Conservation (phyloP, 2,888 invertebrate species). For the Limnephilus auricula region DNA sequence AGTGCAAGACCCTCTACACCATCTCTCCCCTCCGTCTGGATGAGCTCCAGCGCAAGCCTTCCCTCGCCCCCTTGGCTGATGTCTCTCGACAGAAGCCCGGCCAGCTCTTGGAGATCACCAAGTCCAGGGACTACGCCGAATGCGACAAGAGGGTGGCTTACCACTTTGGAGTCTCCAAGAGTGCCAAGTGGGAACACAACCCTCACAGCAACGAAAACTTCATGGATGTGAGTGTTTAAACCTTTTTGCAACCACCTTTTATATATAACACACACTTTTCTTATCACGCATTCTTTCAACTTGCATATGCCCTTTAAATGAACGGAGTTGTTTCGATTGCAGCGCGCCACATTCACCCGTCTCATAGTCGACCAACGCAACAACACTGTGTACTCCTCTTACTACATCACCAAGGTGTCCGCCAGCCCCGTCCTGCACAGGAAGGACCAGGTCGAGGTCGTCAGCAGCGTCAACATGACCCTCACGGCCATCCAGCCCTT, state of each 20-base stretch:
- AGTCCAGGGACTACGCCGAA: slow-evolving; percentile 81
- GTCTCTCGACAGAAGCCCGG: slow-evolving; percentile 70
- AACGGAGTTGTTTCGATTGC: slow-evolving; percentile 64
- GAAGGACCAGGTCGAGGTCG: slow-evolving; percentile 80
- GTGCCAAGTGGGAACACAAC: slow-evolving; percentile 77
- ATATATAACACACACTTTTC: too few species aligned
- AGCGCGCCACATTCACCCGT: slow-evolving; percentile 78
- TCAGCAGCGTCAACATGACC: slow-evolving; percentile 79
- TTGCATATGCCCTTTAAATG: background rate
- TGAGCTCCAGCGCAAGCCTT: slow-evolving; percentile 77
- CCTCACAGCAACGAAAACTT: slow-evolving; percentile 76
- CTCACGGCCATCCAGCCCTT: slow-evolving; percentile 68
- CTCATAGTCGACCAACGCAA: slow-evolving; percentile 78
- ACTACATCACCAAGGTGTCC: slow-evolving; percentile 80
- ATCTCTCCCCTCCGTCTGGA: slow-evolving; percentile 79
- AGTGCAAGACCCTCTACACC: slow-evolving; percentile 81
- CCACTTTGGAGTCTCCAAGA: slow-evolving; percentile 80
- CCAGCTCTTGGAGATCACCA: slow-evolving; percentile 81
- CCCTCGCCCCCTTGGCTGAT: slow-evolving; percentile 74
- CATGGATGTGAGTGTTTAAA: slow-evolving; percentile 71
- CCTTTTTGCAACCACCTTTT: background rate
- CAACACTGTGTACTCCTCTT: slow-evolving; percentile 82
- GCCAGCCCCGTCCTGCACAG: slow-evolving; percentile 79
- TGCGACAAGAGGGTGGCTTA: slow-evolving; percentile 81
- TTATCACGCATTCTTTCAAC: background rate